Base-by-base conservation (phyloP, 2,113 vertebrate species). In the Jaculus jaculus region DNA sequence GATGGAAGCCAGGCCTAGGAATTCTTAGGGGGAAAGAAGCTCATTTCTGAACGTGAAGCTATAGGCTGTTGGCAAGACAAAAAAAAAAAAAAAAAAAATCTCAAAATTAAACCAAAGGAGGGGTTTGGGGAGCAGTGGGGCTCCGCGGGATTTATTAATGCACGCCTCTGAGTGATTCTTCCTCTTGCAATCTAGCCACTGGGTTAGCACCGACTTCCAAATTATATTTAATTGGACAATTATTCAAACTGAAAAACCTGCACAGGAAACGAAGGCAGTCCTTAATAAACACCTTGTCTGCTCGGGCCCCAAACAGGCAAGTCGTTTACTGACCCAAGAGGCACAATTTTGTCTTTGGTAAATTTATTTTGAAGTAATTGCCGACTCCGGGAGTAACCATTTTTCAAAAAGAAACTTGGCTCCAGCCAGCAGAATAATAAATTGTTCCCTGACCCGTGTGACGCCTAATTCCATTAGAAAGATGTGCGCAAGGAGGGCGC, bases 151-250 rank as follows among this genome's bases (percentile, higher is more conserved):
- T 99, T 99, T 99, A 99, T 99, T 99, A 99, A 99, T 99, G 99
- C 98, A 98, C 98, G 98, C 99, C 98, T 98, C 98, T 93, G 97
- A 98, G 98, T 99, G 99, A 98, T 99, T 98, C 98, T 98, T 98
- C 98, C 98, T 98, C 98, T 97, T 98, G 98, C 98, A 98, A 98
- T 98, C 98, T 98, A 98, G 99, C 99, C 98, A 98, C 98, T 98
- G 98, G 99, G 98, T 98, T 99, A 99, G 99, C 99, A 98, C 97
- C 97, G 98, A 98, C 98, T 98, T 99, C 98, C 98, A 99, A 99
- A 99, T 99, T 99, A 99, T 99, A 99, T 98, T 99, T 99, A 99
- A 99, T 99, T 99, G 99, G 99, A 99, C 99, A 99, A 99, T 99
- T 99, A 99, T 99, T 99, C 99, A 99, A 99, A 99, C 99, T 99